These are phyloP conservation scores for Chaetodon trifasciatus DNA, from an alignment of 2,797 vertebrate genomes.

Conservation along the genomic window DNA sequence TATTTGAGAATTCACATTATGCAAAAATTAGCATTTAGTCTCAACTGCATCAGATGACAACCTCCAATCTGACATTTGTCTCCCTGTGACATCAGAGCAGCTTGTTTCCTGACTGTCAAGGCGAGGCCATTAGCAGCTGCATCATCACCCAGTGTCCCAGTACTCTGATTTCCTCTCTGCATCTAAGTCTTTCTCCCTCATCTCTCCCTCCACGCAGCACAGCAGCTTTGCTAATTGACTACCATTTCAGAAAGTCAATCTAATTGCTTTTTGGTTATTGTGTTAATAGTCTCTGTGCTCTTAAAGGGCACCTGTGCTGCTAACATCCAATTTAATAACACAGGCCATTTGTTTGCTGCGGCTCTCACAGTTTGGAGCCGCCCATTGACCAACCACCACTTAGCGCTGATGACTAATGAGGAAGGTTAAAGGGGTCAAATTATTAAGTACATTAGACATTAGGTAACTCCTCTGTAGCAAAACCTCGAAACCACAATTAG, in stretches of 20 bases:
- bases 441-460: slow-evolving; percentile 60
- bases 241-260: slow-evolving; percentile 81
- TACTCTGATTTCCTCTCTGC: neutral
- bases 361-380: neutral
- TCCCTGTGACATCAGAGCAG: slow-evolving; percentile 21
- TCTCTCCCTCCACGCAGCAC: slow-evolving; percentile 18
- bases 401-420: slow-evolving; percentile 67
- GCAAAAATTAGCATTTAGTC: neutral
- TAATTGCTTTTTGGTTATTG: slow-evolving; percentile 82
- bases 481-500: slow-evolving; percentile 18
- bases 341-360: slow-evolving; percentile 60
- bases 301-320: slow-evolving; percentile 71
- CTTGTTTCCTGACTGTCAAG: neutral
- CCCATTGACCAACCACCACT: slow-evolving; percentile 47
- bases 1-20: neutral
- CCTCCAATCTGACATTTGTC: neutral
- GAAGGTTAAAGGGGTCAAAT: slow-evolving; percentile 76
- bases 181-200: slow-evolving; percentile 2
- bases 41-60: neutral
- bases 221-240: slow-evolving; percentile 77
- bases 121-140: neutral
- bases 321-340: slow-evolving; percentile 64
- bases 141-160: neutral
- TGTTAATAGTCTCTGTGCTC: slow-evolving; percentile 75
- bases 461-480: neutral